A percentile compares a stretch with the other conserved stretches of the same genome.
Evolutionary conservation across 1,140 invertebrate species (phyloP).

Genomic region (Drosophila busckii): DNA sequence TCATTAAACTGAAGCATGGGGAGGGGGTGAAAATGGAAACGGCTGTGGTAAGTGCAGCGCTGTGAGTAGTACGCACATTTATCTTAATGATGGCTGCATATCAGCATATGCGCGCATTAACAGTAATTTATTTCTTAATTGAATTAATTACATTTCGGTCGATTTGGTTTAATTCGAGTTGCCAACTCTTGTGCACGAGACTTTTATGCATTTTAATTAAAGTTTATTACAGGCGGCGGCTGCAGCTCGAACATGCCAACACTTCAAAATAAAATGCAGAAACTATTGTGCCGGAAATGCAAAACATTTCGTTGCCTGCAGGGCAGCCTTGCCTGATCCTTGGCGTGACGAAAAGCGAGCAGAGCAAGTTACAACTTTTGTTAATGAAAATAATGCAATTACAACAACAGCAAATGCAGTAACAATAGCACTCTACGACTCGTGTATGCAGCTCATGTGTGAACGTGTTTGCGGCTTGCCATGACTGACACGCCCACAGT

Average conservation of each 20-base stretch:
- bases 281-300: slow-evolving; percentile 56
- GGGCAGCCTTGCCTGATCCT: slow-evolving; percentile 5
- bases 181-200: slow-evolving; percentile 17
- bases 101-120: slow-evolving; percentile 33
- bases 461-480: slow-evolving; percentile 68
- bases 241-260: not conserved
- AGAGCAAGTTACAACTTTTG: slow-evolving; percentile 62
- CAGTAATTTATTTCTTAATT: slow-evolving; percentile 55
- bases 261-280: not conserved
- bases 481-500: too few species aligned
- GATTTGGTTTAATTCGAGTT: slow-evolving; percentile 45
- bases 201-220: slow-evolving; percentile 68
- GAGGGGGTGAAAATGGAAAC: slow-evolving; percentile 12
- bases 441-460: slow-evolving; percentile 58
- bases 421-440: slow-evolving; percentile 3
- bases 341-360: slow-evolving; percentile 37
- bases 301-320: slow-evolving; percentile 44
- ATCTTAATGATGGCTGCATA: slow-evolving; percentile 15
- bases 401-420: slow-evolving; percentile 16
- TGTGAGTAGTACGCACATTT: slow-evolving; percentile 15
- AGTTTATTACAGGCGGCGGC: slow-evolving; percentile 66
- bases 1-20: slow-evolving; percentile 38
- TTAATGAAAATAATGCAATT: slow-evolving; percentile 77
- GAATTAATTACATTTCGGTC: slow-evolving; percentile 58
- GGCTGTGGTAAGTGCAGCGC: slow-evolving; percentile 46